Evolutionary conservation across 1,140 invertebrate genomes (phyloP).

Genomic region (Druon quercuslanigerum): DNA sequence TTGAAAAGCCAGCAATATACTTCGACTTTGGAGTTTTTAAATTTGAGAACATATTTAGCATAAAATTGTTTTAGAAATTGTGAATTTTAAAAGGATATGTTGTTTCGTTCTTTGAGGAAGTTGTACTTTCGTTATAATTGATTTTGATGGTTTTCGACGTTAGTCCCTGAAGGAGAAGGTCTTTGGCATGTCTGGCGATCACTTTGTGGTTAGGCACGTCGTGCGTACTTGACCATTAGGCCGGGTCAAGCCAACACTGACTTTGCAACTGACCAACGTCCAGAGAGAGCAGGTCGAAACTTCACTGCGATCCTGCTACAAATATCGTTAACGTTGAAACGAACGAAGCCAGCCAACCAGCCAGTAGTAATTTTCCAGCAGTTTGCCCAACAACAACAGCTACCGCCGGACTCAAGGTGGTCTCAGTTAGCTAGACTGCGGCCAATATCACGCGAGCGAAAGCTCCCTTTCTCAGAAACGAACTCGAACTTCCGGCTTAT

Average conservation of each 20-base stretch:
- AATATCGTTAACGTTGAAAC: conserved; percentile 68
- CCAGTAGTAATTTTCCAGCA: conserved; percentile 65
- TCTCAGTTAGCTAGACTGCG: conserved; percentile 47
- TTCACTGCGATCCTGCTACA: conserved; percentile 63
- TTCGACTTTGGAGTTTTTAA: too few species aligned
- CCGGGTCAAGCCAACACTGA: conserved; percentile 51
- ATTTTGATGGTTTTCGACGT: not conserved
- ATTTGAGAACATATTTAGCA: too few species aligned
- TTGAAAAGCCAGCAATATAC: too few species aligned
- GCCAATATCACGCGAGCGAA: conserved; percentile 53
- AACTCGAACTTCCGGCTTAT: not conserved
- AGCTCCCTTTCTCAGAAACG: not conserved
- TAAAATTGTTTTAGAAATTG: too few species aligned
- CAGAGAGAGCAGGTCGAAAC: conserved; percentile 57
- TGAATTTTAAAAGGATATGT: too few species aligned
- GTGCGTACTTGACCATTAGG: conserved; percentile 70
- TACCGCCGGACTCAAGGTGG: conserved; percentile 55
- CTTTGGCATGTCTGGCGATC: conserved; percentile 57
- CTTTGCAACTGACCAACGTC: conserved; percentile 57
- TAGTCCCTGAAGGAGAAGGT: conserved; percentile 46
- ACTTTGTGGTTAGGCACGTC: conserved; percentile 67
- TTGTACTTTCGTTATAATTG: not conserved
- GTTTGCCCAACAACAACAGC: conserved; percentile 65
- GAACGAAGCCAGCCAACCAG: conserved; percentile 50
- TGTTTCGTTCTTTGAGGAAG: too few species aligned